Evolutionary conservation across 2,888 invertebrate species (phyloP), one percentile per base, ranked within the genome.

Genomic region (Platynereis dumerilii): DNA sequence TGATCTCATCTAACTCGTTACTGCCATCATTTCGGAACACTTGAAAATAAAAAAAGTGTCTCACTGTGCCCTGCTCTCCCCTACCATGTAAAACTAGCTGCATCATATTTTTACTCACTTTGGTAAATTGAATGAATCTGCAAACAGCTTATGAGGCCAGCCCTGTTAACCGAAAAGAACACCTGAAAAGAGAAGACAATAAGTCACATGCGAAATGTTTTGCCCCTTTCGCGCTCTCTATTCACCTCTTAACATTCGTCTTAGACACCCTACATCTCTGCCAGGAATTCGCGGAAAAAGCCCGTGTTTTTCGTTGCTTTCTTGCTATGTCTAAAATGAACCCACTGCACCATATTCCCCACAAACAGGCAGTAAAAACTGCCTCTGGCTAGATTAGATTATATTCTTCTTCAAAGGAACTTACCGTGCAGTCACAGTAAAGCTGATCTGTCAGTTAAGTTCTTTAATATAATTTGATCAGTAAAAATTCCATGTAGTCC

Each of bases 351-450:
- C 57, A 24, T 39, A 20, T 42, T 39, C 24, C 39, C 7, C 39
- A 3, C 45, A 15, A 24, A n/a, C 44, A 3, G 45, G 7, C 34
- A 34, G 34, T 34, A 34, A 34, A 7, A 34, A 34, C 34, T 7
- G 34, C 34, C n/a, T 52, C 20, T 20, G 52, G 20, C 7, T 17
- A 52, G 52, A 52, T 17, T 22, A 52, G 52, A 52, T 52, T 20
- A 52, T 22, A 22, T 52, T 20, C 52, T 24, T 22, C 52, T 52
- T 52, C 20, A 24, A 52, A 24, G 52, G 1, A 24, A 65, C 72
- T 72, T 70, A 10, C 91, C 17, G 86, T 87, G 1, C 87, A 86
- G 0, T 88, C 86, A 53, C 87, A n/a, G 71, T 79, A 72, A 1
- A 86, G 81, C 70, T 85, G 85, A 1, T 77, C 73, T 1, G 80